phyloP scores from a whole-genome alignment of 2,888 invertebrate genomes.

The Amphipyra tragopoginis region DNA sequence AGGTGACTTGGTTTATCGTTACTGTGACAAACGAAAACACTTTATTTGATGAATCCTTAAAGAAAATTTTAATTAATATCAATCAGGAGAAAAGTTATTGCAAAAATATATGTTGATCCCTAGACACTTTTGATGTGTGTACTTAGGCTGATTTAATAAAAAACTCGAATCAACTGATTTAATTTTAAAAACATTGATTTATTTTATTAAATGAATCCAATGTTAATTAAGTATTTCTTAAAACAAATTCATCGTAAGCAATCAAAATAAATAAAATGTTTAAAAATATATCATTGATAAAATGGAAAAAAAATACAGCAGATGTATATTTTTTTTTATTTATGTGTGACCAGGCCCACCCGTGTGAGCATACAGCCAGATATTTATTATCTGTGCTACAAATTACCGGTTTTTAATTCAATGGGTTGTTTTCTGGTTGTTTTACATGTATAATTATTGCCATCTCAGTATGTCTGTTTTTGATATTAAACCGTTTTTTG shows the following conservation, averaged over 20 bases:
- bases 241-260: not conserved
- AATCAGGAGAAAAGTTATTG: too few relatives aligned
- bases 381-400: slow-evolving; percentile 39
- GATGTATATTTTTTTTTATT: slow-evolving; percentile 7
- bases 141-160: not conserved
- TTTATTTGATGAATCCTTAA: too few relatives aligned
- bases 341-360: slow-evolving; percentile 27
- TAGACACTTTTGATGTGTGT: too few relatives aligned
- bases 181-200: slow-evolving; percentile 1
- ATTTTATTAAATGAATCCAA: not conserved
- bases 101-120: too few relatives aligned
- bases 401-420: slow-evolving; percentile 44
- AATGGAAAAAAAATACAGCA: not conserved
- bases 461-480: too few relatives aligned
- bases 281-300: not conserved
- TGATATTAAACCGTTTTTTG: too few relatives aligned
- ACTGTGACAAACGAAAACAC: too few relatives aligned
- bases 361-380: slow-evolving; percentile 29
- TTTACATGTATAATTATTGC: slow-evolving; percentile 7
- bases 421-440: slow-evolving; percentile 22
- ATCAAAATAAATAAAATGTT: slow-evolving; percentile 1
- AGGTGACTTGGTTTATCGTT: too few relatives aligned
- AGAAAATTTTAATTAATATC: too few relatives aligned
- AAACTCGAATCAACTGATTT: not conserved
- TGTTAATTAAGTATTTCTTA: not conserved